Percentiles rank a stretch among this genome's conserved stretches.
phyloP scores from a whole-genome alignment of 2,797 vertebrate species.

The Chelonia mydas region DNA sequence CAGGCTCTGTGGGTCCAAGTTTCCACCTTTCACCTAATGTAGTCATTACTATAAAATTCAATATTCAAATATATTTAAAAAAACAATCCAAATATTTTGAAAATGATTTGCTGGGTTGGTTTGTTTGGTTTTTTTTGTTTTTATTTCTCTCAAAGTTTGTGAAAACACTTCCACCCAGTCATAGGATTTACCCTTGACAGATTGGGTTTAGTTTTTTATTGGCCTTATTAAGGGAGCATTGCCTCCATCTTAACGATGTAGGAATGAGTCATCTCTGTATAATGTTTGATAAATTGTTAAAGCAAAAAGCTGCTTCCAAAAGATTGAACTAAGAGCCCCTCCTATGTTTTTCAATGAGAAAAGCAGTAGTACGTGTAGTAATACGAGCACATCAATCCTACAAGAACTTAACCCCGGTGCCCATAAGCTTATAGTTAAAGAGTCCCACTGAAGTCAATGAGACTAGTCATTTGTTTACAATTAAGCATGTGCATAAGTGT shows the following conservation, averaged over 20 bases:
- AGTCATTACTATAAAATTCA: background rate
- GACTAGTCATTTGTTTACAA: background rate
- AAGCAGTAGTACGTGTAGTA: too few relatives aligned
- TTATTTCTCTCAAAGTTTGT: background rate
- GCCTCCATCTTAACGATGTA: background rate
- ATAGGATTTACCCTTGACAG: background rate
- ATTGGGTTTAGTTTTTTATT: background rate
- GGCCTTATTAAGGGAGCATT: background rate
- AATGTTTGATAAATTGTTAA: background rate
- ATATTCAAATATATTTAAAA: background rate
- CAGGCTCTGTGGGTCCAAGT: background rate
- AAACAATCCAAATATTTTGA: background rate
- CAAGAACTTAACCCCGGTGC: background rate
- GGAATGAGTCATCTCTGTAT: background rate
- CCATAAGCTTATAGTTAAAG: background rate
- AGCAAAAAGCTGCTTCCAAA: background rate
- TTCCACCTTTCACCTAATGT: background rate
- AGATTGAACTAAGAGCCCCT: background rate
- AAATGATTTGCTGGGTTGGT: background rate
- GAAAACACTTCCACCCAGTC: background rate
- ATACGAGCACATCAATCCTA: background rate
- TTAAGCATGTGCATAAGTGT: background rate
- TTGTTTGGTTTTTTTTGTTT: background rate
- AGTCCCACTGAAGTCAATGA: background rate
- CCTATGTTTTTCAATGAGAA: background rate